Evolutionary conservation across 2,888 invertebrate species (phyloP).

Genomic region (Drosophila siamana): DNA sequence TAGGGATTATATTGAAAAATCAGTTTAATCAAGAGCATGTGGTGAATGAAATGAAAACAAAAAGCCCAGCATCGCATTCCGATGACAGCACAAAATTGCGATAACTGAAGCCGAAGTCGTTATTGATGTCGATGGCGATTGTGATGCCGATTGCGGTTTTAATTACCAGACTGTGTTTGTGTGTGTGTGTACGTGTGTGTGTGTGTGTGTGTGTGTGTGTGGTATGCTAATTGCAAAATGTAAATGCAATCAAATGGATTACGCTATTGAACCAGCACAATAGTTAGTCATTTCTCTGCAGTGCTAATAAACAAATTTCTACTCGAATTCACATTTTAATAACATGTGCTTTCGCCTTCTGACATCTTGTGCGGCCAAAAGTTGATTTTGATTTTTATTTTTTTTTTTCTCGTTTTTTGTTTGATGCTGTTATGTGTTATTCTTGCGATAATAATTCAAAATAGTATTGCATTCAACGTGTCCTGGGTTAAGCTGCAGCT

Average conservation of each 20-base stretch:
- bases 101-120: background rate
- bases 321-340: background rate
- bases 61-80: background rate
- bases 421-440: no score
- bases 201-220: background rate
- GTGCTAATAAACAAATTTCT: background rate
- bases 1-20: background rate
- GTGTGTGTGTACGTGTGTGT: no score
- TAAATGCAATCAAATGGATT: constrained; percentile 32
- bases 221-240: constrained; percentile 49
- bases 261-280: background rate
- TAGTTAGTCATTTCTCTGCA: background rate
- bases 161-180: no score
- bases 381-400: no score
- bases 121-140: background rate
- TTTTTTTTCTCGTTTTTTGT: no score
- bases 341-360: background rate
- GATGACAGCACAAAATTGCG: background rate
- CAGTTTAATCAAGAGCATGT: background rate
- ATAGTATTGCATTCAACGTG: background rate
- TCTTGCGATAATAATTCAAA: background rate
- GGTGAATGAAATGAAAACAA: background rate
- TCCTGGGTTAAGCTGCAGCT: constrained; percentile 2
- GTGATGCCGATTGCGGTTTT: background rate
- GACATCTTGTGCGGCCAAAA: no score